A percentile compares a stretch with the other conserved stretches of the same genome.
phyloP scores from a whole-genome alignment of 2,797 vertebrate species.

The Enteromius paludinosus region DNA sequence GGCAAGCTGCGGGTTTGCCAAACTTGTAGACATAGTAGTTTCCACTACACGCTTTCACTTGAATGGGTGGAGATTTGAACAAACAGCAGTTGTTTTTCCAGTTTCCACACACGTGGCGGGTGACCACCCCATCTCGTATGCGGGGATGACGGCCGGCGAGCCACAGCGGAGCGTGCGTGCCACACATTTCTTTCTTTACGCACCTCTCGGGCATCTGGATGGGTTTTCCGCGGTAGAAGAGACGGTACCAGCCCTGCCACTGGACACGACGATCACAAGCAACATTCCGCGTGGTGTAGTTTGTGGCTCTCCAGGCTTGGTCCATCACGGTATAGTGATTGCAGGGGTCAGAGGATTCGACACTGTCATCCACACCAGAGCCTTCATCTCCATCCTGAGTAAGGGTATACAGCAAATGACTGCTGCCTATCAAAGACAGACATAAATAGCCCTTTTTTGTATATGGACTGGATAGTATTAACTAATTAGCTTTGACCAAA shows the following conservation, averaged over 20 bases:
- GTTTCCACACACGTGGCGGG: conserved; percentile 59
- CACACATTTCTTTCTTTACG: conserved; percentile 59
- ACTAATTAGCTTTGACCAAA: neutral
- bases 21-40: conserved; percentile 63
- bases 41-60: conserved; percentile 64
- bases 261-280: conserved; percentile 58
- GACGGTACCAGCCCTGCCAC: conserved; percentile 68
- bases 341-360: conserved; percentile 56
- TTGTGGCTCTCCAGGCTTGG: conserved; percentile 66
- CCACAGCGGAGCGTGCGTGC: conserved; percentile 67
- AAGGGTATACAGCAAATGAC: conserved; percentile 11
- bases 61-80: conserved; percentile 63
- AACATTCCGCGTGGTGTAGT: conserved; percentile 59
- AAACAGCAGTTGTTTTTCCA: conserved; percentile 65
- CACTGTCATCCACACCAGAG: conserved; percentile 15
- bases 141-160: conserved; percentile 59
- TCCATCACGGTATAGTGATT: conserved; percentile 58
- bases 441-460: neutral
- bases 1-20: conserved; percentile 48
- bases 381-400: conserved; percentile 23
- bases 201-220: conserved; percentile 70
- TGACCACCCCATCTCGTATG: conserved; percentile 61
- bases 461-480: neutral
- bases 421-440: conserved; percentile 31
- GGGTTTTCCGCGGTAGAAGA: conserved; percentile 64